Evolutionary conservation across 2,888 invertebrate genomes (phyloP), one percentile per base, ranked within the genome.

Genomic region (Drosophila villosipedis): DNA sequence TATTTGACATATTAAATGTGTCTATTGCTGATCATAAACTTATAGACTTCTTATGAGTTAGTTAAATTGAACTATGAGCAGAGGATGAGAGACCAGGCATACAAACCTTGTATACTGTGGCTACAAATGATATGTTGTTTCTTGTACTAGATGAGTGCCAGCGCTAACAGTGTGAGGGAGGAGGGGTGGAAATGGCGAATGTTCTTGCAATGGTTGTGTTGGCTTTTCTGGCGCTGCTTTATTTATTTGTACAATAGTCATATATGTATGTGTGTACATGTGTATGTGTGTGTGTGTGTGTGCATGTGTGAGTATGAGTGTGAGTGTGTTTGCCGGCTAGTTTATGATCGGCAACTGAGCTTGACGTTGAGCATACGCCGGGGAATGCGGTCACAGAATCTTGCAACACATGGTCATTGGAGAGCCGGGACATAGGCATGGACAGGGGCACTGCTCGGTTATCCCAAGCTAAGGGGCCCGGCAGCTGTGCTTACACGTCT

Each of bases 271-370:
- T 50, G 33, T 52, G 41, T 58, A 43, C 58, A 47, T 66, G 54
- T 63, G 47, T n/a, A 43, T 41, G 55, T 50, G 37, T 49, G 67
- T 22, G 71, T 33, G 57, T 62, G 35, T 55, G 25, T 61, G 41
- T 61, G 52, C 59, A 41, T 16, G 52, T 50, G 55, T 41, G 39
- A 52, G 50, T 64, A 53, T 47, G 50, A 19, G 49, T 52, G 55
- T 53, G 37, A 55, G 67, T 31, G 71, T 52, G 57, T 60, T 73
- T 78, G 77, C 50, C 61, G 49, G 72, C 69, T 84, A 83, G 84
- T 89, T 89, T 86, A 86, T 87, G 87, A 87, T 87, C 82, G 77
- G 78, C 78, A 72, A 89, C 82, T 85, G 88, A 78, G 77, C 80
- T 67, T 84, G 85, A 87, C 85, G 74, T 80, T 66, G 60, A 85